Base-by-base conservation (phyloP, 2,888 invertebrate species). In the Ptilodon capucinus region DNA sequence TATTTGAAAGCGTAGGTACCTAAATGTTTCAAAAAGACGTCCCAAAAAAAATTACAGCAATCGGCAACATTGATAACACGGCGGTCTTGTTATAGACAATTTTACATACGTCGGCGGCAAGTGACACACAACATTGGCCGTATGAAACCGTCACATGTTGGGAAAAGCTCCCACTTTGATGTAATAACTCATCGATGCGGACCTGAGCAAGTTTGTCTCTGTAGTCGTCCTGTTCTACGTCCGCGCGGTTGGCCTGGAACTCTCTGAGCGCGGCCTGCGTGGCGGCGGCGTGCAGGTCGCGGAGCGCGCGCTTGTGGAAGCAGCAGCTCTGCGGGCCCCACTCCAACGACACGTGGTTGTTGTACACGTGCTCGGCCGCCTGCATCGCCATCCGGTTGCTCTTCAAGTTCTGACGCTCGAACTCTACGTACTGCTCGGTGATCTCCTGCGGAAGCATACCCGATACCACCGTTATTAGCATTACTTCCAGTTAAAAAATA, bases 381-480 rank as follows among this genome's bases (percentile, higher is more conserved):
- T 62, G 57, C 50, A 62, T 52, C 8, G 43, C 57, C n/a, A 43
- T 16, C 8, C 48, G 44, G 51, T 71, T 74, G 46, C 49, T 64
- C 14, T 38, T 44, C 17, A 48, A 34, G 42, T 74, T 74, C 13
- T 21, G 39, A 3, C 43, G 47, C 40, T 48, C 44, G 8, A 71
- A 55, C 14, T 62, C 56, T 0, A 6, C 16, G 16, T 38, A 61
- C 44, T 41, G 39, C 1, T 38, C 32, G 9, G 36, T 21, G 13
- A 68, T 55, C 13, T 51, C 50, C 74, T 74, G 55, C 4, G 50
- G 11, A 18, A 16, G 4, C 4, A 5, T 4, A 34, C 6, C 5
- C 2, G 3, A 34, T 34, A 2, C 9, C 34, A 34, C 17, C 14
- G 13, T 3, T n/a, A n/a, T n/a, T n/a, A n/a, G n/a, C n/a, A n/a